Evolutionary conservation across 1,140 invertebrate genomes (phyloP).

Genomic region (Ceratosolen solmsi): DNA sequence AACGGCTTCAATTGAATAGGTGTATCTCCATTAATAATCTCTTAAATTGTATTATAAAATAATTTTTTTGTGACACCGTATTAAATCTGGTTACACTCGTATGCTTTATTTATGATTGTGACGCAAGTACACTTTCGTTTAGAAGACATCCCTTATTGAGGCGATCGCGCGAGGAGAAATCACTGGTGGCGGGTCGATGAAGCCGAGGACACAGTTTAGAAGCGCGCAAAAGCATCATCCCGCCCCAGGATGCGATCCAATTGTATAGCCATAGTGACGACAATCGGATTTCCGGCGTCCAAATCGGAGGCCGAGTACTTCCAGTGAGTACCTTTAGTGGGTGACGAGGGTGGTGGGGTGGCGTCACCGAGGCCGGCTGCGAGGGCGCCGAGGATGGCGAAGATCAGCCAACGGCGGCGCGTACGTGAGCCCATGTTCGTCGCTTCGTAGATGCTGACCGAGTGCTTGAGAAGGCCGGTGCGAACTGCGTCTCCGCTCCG

Average conservation of each 20-base stretch:
- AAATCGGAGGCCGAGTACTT: not conserved
- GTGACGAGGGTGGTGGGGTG: not conserved
- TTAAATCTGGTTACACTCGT: not conserved
- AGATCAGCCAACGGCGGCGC: constrained; percentile 12
- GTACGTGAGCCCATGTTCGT: constrained; percentile 27
- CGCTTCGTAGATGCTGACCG: constrained; percentile 16
- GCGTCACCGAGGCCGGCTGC: constrained; percentile 7
- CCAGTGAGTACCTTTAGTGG: constrained; percentile 2
- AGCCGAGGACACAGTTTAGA: not conserved
- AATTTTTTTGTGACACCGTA: not conserved
- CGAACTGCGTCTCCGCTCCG: constrained; percentile 23
- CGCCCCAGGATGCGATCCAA: no score
- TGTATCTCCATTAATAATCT: not conserved
- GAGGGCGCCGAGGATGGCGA: constrained; percentile 8
- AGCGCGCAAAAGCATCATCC: not conserved
- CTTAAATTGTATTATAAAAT: constrained; percentile 11
- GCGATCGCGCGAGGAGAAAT: not conserved
- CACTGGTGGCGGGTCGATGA: not conserved
- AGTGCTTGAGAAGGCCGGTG: constrained; percentile 17
- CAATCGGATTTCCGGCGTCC: not conserved
- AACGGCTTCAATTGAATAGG: not conserved
- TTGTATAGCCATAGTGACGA: not conserved
- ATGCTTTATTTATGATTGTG: not conserved
- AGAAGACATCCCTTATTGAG: not conserved
- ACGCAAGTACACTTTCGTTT: not conserved